Conservation (phyloP, 2,888 invertebrate species). For the Tanytarsus gracilentus region DNA sequence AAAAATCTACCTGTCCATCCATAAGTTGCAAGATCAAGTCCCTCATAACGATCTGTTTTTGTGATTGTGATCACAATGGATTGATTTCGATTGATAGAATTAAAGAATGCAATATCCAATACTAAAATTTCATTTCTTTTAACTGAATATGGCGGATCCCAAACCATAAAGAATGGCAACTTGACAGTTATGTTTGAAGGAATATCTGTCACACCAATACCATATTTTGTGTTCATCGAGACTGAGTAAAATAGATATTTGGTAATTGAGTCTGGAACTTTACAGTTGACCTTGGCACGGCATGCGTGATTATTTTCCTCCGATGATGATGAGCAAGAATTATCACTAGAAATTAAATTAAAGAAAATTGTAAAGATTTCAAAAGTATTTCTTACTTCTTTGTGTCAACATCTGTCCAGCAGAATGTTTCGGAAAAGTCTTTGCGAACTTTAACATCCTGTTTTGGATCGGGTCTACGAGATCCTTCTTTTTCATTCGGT, state of each 20-base stretch:
- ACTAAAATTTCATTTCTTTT: neutral
- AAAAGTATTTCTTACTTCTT: neutral
- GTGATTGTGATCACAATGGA: neutral
- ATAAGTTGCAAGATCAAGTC: neutral
- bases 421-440: slow-evolving; percentile 1
- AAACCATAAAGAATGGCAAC: neutral
- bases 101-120: neutral
- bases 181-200: neutral
- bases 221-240: slow-evolving; percentile 5
- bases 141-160: neutral
- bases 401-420: neutral
- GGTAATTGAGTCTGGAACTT: slow-evolving; percentile 7
- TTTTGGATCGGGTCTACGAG: neutral
- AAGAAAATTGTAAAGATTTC: too few relatives aligned
- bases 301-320: neutral
- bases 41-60: neutral
- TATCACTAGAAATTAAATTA: neutral
- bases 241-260: neutral
- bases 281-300: neutral
- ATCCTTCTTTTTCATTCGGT: neutral
- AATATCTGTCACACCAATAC: neutral
- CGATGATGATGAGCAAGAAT: too few relatives aligned
- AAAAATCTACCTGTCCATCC: neutral
- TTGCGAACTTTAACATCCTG: slow-evolving; percentile 10
- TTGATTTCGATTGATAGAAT: neutral